Base-by-base conservation (phyloP, 2,113 vertebrate species). In the Ceuthmochares aereus region DNA sequence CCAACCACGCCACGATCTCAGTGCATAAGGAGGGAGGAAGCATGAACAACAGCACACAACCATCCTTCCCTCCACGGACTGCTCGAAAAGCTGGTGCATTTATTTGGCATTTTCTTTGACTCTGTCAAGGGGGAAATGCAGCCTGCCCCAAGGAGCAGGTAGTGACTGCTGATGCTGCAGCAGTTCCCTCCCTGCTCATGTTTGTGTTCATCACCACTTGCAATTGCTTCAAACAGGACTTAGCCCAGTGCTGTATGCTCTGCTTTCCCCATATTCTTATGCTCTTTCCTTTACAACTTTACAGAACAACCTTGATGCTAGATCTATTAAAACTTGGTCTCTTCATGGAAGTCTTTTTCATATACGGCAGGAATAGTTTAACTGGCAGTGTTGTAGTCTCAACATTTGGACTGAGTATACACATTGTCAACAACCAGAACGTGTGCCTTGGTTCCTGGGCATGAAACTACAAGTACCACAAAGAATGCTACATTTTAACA, bases 1-100 rank as follows among this genome's bases (percentile, higher is more conserved):
- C 27, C 52, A 60, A 68, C 60, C 2, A 2, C 0, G 2, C 22
- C 3, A 3, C 45, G 34, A 6, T 15, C 42, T 18, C 2, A 0
- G 27, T 17, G 22, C 30, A 43, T 2, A 2, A 52, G 49, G 42
- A 34, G 9, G 30, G 45, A 91, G 23, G 1, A 2, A 62, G 9
- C 4, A 1, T 0, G 3, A n/a, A 20, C 0, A 4, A 6, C 19
- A 26, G 51, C 43, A 5, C 7, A 4, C 6, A 8, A 40, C 36
- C 1, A 1, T 17, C 43, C 30, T 40, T 7, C 36, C 45, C n/a
- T 54, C 42, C 1, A 0, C 27, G 0, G 1, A 6, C 64, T 37
- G 32, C 37, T 45, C 17, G 34, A 21, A 37, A 52, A 58, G 23
- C 42, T 0, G 0, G n/a, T 5, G 22, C 3, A 2, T 77, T 54